Percentiles rank a stretch among this genome's conserved stretches.
Evolutionary conservation across 1,140 invertebrate species (phyloP).

Genomic region (Babylonia areolata): DNA sequence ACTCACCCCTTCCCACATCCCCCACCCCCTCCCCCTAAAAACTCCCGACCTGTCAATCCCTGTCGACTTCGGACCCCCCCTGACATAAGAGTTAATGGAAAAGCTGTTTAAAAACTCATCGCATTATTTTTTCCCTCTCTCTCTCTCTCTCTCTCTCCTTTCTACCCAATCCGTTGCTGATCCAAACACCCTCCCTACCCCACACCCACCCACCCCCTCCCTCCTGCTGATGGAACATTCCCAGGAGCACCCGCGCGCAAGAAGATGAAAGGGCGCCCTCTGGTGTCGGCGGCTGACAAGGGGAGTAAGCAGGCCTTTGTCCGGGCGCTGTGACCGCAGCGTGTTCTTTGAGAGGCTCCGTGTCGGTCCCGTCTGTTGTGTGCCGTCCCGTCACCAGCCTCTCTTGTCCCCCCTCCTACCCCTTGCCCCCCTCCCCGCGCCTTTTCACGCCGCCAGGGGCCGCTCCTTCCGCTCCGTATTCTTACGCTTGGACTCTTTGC

Average conservation of each 20-base stretch:
- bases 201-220: background rate
- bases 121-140: background rate
- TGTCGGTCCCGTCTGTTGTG: background rate
- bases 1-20: no score
- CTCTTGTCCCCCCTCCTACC: background rate
- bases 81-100: conserved; percentile 8
- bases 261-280: background rate
- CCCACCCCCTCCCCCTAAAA: background rate
- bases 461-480: background rate
- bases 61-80: background rate
- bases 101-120: background rate
- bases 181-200: background rate
- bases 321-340: background rate
- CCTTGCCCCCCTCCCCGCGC: no score
- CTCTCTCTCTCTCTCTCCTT: background rate
- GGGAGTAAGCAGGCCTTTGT: background rate
- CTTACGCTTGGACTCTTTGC: conserved; percentile 7
- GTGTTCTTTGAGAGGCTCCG: background rate
- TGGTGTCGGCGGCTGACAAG: background rate
- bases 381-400: background rate
- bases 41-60: background rate
- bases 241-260: background rate
- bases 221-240: conserved; percentile 2
- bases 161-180: background rate
- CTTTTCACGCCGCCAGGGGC: background rate